Evolutionary conservation across 2,113 vertebrate genomes (phyloP).

Genomic region (Delphinus delphis): DNA sequence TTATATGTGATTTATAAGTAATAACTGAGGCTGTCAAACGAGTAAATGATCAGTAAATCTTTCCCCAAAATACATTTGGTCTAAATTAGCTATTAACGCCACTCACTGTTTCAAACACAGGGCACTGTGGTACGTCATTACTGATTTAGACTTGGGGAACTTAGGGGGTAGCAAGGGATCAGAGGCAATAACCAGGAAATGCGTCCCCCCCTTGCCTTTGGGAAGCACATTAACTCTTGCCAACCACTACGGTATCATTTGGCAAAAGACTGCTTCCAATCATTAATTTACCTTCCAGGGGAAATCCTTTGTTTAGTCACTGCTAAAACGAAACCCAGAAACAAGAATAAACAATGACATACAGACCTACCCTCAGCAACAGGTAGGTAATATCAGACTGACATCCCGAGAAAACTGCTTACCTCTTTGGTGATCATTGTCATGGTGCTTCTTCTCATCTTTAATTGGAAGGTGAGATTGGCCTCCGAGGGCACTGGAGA

Average conservation of each 20-base stretch:
- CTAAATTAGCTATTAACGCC: slow-evolving; percentile 26
- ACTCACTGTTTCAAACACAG: not conserved
- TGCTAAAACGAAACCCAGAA: not conserved
- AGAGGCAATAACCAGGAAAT: not conserved
- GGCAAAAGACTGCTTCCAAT: not conserved
- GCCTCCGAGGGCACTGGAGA: slow-evolving; percentile 88
- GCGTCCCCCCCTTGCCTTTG: not conserved
- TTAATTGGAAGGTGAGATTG: slow-evolving; percentile 90
- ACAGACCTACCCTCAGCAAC: not conserved
- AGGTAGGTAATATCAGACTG: not conserved
- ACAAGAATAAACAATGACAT: not conserved
- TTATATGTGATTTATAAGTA: slow-evolving; percentile 26
- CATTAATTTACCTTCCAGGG: slow-evolving; percentile 6
- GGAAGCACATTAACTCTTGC: not conserved
- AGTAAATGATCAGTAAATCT: slow-evolving; percentile 26
- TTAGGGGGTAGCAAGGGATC: not conserved
- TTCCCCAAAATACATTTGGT: not conserved
- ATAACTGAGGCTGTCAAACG: not conserved
- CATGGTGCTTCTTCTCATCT: slow-evolving; percentile 92
- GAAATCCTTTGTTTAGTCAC: slow-evolving; percentile 18
- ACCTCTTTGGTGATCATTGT: slow-evolving; percentile 93
- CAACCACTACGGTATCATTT: not conserved
- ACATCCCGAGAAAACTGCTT: not conserved
- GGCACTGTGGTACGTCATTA: not conserved
- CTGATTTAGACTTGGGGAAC: not conserved